phyloP scores from a whole-genome alignment of 2,113 vertebrate species.

The Dendrocopos noguchii region DNA sequence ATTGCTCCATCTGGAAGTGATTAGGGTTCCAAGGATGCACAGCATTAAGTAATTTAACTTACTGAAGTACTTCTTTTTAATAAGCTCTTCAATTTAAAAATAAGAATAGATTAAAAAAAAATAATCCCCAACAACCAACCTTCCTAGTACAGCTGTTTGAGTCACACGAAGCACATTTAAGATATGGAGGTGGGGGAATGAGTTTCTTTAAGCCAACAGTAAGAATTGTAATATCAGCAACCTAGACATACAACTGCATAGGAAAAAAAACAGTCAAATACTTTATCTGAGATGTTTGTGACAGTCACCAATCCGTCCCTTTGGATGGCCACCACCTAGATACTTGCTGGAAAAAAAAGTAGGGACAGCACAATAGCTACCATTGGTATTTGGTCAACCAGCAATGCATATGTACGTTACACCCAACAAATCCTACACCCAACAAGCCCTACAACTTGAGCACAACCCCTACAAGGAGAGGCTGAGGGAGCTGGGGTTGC shows the following conservation, averaged over 20 bases:
- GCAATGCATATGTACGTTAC: background rate
- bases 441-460: too few species aligned
- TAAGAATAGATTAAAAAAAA: slow-evolving; percentile 59
- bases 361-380: background rate
- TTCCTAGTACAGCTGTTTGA: slow-evolving; percentile 61
- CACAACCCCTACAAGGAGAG: too few species aligned
- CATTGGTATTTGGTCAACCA: background rate
- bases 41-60: slow-evolving; percentile 73
- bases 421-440: too few species aligned
- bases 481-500: too few species aligned
- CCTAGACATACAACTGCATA: background rate
- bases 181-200: background rate
- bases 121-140: background rate
- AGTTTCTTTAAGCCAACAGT: background rate
- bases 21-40: slow-evolving; percentile 69
- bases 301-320: background rate
- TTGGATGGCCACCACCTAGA: fast-evolving
- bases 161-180: slow-evolving; percentile 36
- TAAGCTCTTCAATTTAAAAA: slow-evolving; percentile 73
- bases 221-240: background rate
- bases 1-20: slow-evolving; percentile 73
- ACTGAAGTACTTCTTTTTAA: slow-evolving; percentile 67
- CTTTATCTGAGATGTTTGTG: background rate
- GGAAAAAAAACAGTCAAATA: background rate
- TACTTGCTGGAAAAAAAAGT: background rate